Evolutionary conservation across 2,113 vertebrate genomes (phyloP), one percentile per base, ranked within the genome.

Genomic region (Eleginops maclovinus): DNA sequence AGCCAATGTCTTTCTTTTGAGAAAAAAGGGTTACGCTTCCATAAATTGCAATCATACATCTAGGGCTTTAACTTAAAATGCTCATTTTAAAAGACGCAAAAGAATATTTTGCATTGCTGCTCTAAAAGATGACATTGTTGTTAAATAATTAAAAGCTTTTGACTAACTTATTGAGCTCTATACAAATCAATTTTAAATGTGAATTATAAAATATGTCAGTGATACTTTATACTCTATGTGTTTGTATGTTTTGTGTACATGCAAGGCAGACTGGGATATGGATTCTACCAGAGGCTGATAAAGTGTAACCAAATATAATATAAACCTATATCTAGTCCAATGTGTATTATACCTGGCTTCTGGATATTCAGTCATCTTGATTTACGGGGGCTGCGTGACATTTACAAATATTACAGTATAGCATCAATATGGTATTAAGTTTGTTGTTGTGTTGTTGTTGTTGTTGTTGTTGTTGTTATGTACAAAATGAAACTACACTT

Each of bases 281-380:
- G 10, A n/a, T 1, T 10, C 26, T 19, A 26, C 54, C 12, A 50
- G 24, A 21, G 26, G 7, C 44, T 17, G 28, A 28, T 31, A 24
- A 61, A 74, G 16, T 8, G 2, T 19, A 65, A 59, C 43, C 28
- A 14, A 47, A 3, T 15, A 4, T 53, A 64, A 72, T 79, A 2
- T 10, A 7, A 55, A 47, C 58, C n/a, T 47, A 47, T 8, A 75
- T 69, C 43, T 55, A 9, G 58, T 70, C 58, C 44, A 44, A 58
- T 53, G 4, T 26, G 21, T 19, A 43, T 63, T 58, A 43, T 3
- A 51, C 16, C 9, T 6, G 9, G 55, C 7, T 50, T 2, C 9
- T 53, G 26, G 55, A 41, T 36, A 15, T 66, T 21, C 53, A 58
- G 22, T 61, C 16, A 54, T 68, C n/a, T 41, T 46, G 47, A 61